phyloP scores from a whole-genome alignment of 2,888 invertebrate genomes.

The Cancer borealis region DNA sequence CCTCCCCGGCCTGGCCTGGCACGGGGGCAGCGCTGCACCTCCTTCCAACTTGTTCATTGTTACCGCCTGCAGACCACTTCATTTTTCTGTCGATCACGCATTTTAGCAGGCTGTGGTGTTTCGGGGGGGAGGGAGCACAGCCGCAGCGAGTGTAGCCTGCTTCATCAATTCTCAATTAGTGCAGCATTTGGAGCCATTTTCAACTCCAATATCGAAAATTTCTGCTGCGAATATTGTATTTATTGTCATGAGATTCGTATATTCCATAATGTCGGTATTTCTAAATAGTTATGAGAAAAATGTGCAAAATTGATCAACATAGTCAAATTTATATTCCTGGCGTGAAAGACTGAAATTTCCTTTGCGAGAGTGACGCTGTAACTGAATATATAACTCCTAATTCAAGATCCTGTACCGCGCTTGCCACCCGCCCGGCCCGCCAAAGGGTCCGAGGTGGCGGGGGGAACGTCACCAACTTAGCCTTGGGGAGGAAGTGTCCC shows the following conservation, averaged over 20 bases:
- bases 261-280: not conserved
- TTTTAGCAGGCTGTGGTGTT: constrained; percentile 26
- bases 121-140: not conserved
- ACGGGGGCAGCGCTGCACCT: constrained; percentile 20
- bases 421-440: not conserved
- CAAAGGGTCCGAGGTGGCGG: not conserved
- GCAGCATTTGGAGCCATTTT: constrained; percentile 37
- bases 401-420: not conserved
- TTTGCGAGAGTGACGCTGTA: not conserved
- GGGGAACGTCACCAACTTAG: not conserved
- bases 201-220: constrained; percentile 14
- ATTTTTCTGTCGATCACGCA: constrained; percentile 44
- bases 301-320: not conserved
- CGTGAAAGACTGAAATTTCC: constrained; percentile 17
- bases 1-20: constrained; percentile 33
- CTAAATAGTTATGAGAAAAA: constrained; percentile 8
- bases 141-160: not conserved
- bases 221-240: constrained; percentile 29
- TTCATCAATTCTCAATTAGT: constrained; percentile 40
- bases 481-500: not conserved
- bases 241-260: constrained; percentile 21
- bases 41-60: constrained; percentile 46
- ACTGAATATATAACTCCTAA: constrained; percentile 9
- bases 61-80: constrained; percentile 28
- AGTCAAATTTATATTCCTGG: not conserved